Evolutionary conservation across 2,113 vertebrate genomes (phyloP), one percentile per base, ranked within the genome.

Genomic region (Tamias sibiricus): DNA sequence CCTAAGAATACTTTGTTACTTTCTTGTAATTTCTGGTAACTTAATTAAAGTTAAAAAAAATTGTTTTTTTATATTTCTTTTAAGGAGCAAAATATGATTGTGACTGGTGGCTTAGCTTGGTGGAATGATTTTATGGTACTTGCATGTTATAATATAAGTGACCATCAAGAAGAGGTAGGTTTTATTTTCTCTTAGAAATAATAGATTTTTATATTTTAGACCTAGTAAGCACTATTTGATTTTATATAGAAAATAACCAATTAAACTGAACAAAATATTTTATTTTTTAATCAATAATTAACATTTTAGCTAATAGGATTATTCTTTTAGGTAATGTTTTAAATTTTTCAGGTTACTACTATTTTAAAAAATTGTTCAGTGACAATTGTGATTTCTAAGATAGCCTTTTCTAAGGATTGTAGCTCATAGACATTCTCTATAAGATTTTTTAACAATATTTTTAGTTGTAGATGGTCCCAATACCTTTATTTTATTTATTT

Each of bases 51-150:
- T 91, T n/a, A n/a, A n/a, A n/a, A 71, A 77, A 47, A 79, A 37
- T 19, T 10, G 49, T 30, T 90, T 95, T 84, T 84, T 12, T 66
- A 14, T 44, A 74, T 96, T 87, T 96, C 54, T 97, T 97, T 98
- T 98, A 91, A 99, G 99, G 99, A 99, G 98, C 99, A 99, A 98
- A 99, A 99, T 98, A 99, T 99, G 99, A 98, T 98, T 1, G 99
- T 99, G 96, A 99, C 99, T 7, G 99, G 99, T 92, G 99, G 99
- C 85, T 98, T 99, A 95, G 99, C 99, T 3, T 99, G 99, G 99
- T 99, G 99, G 99, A 99, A 99, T 69, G 99, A 99, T 97, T 99
- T 99, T 98, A 99, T 99, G 95, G 99, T 99, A 94, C 98, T 99
- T 97, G 99, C 99, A 42, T 99, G 99, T 99, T 99, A 99, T 96